A percentile compares a stretch with the other conserved stretches of the same genome.
Conservation (phyloP, 1,140 invertebrate species). For the Babylonia areolata region DNA sequence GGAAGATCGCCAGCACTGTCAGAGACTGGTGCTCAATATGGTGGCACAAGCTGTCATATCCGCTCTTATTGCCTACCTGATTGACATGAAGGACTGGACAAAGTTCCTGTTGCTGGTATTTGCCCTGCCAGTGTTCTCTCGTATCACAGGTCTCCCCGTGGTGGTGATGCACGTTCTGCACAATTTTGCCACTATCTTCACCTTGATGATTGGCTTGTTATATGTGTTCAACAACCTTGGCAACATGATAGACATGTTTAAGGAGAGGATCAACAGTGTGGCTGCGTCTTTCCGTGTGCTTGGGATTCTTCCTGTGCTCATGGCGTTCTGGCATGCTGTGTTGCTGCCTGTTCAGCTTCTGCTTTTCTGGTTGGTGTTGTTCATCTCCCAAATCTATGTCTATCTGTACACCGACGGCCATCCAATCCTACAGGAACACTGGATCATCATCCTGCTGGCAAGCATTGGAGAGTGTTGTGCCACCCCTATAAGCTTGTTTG, state of each 20-base stretch:
- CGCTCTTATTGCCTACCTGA: slow-evolving; percentile 75
- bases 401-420: slow-evolving; percentile 55
- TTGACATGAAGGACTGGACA: slow-evolving; percentile 76
- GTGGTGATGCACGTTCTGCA: slow-evolving; percentile 76
- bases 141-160: slow-evolving; percentile 75
- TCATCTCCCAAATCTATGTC: slow-evolving; percentile 74
- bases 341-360: slow-evolving; percentile 77
- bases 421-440: slow-evolving; percentile 68
- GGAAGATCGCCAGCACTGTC: slow-evolving; percentile 62
- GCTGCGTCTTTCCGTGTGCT: slow-evolving; percentile 67
- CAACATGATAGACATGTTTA: slow-evolving; percentile 74
- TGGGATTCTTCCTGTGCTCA: slow-evolving; percentile 73
- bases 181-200: slow-evolving; percentile 76
- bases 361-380: slow-evolving; percentile 77
- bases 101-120: slow-evolving; percentile 75
- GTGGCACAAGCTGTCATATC: slow-evolving; percentile 75
- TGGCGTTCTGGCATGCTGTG: slow-evolving; percentile 74
- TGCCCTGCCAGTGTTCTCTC: slow-evolving; percentile 77
- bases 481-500: slow-evolving; percentile 78
- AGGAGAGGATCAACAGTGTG: slow-evolving; percentile 62
- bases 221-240: slow-evolving; percentile 77
- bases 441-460: slow-evolving; percentile 75
- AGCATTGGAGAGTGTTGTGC: slow-evolving; percentile 77
- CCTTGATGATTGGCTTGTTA: slow-evolving; percentile 74
- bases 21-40: slow-evolving; percentile 73